phyloP scores from a whole-genome alignment of 2,888 invertebrate genomes.

The Drepana falcataria region DNA sequence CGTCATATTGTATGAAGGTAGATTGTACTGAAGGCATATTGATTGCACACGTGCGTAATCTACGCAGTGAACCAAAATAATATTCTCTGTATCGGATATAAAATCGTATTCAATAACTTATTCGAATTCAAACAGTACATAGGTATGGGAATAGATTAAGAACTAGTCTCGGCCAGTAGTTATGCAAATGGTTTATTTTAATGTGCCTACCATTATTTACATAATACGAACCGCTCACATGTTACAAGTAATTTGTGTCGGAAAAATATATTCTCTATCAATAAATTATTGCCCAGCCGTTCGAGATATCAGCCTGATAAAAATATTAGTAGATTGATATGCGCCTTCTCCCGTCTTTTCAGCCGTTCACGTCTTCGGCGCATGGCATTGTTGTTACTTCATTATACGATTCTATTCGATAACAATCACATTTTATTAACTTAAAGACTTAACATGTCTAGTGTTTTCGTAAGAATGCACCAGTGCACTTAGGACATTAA shows the following conservation, averaged over 20 bases:
- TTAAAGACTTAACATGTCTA: too few species aligned
- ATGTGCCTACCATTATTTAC: background rate
- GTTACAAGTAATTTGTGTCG: background rate
- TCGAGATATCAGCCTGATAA: slow-evolving; percentile 7
- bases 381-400: slow-evolving; percentile 4
- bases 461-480: too few species aligned
- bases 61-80: too few species aligned
- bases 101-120: too few species aligned
- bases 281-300: slow-evolving; percentile 1
- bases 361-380: slow-evolving; percentile 8
- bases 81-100: too few species aligned
- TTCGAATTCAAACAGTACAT: background rate
- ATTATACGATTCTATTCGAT: background rate
- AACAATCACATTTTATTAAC: background rate
- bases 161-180: background rate
- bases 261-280: slow-evolving; percentile 2
- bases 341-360: slow-evolving; percentile 2
- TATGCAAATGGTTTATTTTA: background rate
- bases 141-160: background rate
- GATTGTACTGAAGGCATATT: too few species aligned
- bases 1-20: too few species aligned
- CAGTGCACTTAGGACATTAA: too few species aligned
- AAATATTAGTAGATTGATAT: slow-evolving; percentile 1
- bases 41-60: too few species aligned
- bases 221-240: background rate